Evolutionary conservation across 2,888 invertebrate species (phyloP), one percentile per base, ranked within the genome.

Genomic region (Operophtera brumata): DNA sequence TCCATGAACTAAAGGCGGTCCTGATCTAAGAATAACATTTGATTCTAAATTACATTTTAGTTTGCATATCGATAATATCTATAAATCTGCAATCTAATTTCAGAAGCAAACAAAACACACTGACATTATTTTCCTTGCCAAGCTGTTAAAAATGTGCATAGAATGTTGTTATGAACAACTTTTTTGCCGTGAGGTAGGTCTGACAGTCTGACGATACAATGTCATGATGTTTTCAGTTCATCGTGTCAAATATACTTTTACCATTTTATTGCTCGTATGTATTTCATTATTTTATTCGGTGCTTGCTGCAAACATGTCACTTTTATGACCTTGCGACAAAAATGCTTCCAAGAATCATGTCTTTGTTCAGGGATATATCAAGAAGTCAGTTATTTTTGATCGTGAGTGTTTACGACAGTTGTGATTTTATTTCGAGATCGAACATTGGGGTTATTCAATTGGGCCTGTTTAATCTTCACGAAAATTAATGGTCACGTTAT

Each of bases 361-460:
- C 46, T 55, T 50, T 45, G 45, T 46, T 45, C 45, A 51, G 41
- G 47, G 56, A 56, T 30, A 36, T 13, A 12, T 20, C 20, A 40
- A 20, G 39, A 47, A 46, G 48, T 47, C 47, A 41, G 44, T 47
- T 54, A 47, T 43, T 47, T 49, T 32, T 32, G 48, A 8, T 20
- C 8, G 14, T 14, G 25, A 40, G 11, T 47, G 43, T 49, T 57
- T 54, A 54, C 49, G 57, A 57, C 54, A 12, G 28, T 53, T 40
- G 36, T 51, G 13, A 44, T 50, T 47, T 57, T 57, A 54, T 57
- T 57, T 53, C 25, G 14, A 41, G 48, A 44, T 48, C 40, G 41
- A 45, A 49, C 42, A 54, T 54, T 57, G 14, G 12, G 57, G 57
- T 57, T 49, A 53, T 53, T 44, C 28, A 45, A 54, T 49, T 46